Percentiles rank a stretch among this genome's conserved stretches.
phyloP scores from a whole-genome alignment of 2,888 invertebrate genomes.

The Meliscaeva auricollis region DNA sequence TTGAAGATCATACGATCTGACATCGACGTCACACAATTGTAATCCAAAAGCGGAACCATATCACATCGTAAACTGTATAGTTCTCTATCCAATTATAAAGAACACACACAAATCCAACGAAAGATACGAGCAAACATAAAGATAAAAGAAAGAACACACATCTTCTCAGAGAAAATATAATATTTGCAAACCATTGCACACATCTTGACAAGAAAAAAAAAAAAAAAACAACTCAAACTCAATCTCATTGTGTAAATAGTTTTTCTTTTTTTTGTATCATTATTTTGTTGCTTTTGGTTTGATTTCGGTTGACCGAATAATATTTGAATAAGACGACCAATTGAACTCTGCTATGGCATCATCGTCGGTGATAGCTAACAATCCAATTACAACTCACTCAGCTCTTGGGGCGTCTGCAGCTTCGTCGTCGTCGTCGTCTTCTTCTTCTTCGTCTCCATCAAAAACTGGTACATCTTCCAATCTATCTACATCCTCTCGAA shows the following conservation, averaged over 20 bases:
- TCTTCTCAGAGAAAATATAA: not conserved
- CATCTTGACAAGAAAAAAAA: slow-evolving; percentile 7
- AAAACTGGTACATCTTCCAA: slow-evolving; percentile 66
- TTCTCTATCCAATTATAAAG: not conserved
- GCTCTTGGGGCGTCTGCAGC: slow-evolving; percentile 72
- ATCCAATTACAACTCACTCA: slow-evolving; percentile 80
- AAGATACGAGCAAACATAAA: slow-evolving; percentile 12
- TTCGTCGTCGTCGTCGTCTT: slow-evolving; percentile 62
- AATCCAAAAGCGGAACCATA: not conserved
- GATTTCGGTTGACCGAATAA: slow-evolving; percentile 48
- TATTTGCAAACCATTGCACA: slow-evolving; percentile 6
- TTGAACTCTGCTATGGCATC: slow-evolving; percentile 81
- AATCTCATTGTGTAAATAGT: not conserved
- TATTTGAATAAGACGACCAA: slow-evolving; percentile 45
- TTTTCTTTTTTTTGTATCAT: slow-evolving; percentile 18
- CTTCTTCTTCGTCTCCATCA: slow-evolving; percentile 64
- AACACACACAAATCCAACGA: slow-evolving; percentile 23
- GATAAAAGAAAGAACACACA: not conserved
- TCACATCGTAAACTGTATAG: not conserved
- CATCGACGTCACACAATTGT: slow-evolving; percentile 1
- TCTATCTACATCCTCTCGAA: slow-evolving; percentile 80
- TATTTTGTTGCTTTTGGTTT: slow-evolving; percentile 36
- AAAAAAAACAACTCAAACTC: not conserved
- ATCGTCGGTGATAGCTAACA: slow-evolving; percentile 82
- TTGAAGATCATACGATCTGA: slow-evolving; percentile 55